These are phyloP conservation scores for Unio delphinus DNA, from an alignment of 2,888 invertebrate species.

Conservation along the genomic window DNA sequence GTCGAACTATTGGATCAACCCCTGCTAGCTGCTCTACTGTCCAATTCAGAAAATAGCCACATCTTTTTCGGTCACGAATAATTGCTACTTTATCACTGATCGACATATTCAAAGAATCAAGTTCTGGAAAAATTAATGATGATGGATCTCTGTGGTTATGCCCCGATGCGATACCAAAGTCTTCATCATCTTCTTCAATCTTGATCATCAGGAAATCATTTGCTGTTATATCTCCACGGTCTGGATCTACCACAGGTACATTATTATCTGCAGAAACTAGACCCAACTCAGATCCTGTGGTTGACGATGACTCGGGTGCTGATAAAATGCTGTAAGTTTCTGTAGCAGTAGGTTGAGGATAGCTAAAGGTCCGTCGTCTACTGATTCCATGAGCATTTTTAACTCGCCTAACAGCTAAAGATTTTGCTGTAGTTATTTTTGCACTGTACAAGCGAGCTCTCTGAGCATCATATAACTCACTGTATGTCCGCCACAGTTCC, in stretches of 20 bases:
- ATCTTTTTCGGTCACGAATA: slow-evolving; percentile 37
- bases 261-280: too few relatives aligned
- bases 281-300: too few relatives aligned
- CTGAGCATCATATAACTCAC: slow-evolving; percentile 43
- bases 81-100: slow-evolving; percentile 15
- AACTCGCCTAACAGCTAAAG: too few relatives aligned
- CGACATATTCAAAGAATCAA: slow-evolving; percentile 5
- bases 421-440: too few relatives aligned
- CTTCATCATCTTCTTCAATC: slow-evolving; percentile 1
- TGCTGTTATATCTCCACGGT: too few relatives aligned
- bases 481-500: slow-evolving; percentile 44
- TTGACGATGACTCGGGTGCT: too few relatives aligned
- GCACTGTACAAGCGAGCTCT: slow-evolving; percentile 29
- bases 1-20: slow-evolving; percentile 24
- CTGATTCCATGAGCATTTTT: too few relatives aligned
- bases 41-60: slow-evolving; percentile 46
- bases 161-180: not conserved
- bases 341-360: too few relatives aligned
- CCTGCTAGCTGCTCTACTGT: slow-evolving; percentile 34
- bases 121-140: slow-evolving; percentile 3
- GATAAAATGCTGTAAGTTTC: too few relatives aligned
- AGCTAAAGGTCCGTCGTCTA: too few relatives aligned
- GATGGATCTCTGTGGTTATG: not conserved
- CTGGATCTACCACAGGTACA: too few relatives aligned
- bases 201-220: too few relatives aligned